Evolutionary conservation across 2,113 vertebrate species (phyloP).

Genomic region (Apteryx owenii): DNA sequence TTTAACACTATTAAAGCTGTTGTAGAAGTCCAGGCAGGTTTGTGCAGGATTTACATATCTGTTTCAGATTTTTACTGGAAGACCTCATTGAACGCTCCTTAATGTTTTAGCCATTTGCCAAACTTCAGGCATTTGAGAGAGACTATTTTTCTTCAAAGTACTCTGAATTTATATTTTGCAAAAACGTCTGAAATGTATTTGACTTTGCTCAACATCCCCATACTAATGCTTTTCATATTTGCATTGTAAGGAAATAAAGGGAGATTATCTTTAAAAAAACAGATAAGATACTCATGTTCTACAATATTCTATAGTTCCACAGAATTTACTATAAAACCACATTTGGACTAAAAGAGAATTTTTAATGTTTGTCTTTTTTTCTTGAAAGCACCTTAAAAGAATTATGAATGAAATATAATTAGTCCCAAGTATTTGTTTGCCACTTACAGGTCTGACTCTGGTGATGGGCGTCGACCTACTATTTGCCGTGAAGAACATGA

Average conservation of each 20-base stretch:
- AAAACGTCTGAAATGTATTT: not conserved
- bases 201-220: not conserved
- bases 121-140: not conserved
- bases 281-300: not conserved
- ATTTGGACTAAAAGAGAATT: not conserved
- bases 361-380: not conserved
- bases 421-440: not conserved
- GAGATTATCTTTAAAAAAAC: not conserved
- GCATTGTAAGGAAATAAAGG: not conserved
- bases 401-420: not conserved
- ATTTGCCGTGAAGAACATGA: conserved; percentile 89
- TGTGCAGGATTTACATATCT: not conserved
- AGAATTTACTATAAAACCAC: not conserved
- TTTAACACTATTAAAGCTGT: not conserved
- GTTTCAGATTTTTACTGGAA: not conserved
- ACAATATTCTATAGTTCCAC: not conserved
- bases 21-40: not conserved
- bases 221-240: not conserved
- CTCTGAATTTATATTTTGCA: not conserved
- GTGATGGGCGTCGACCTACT: conserved; percentile 85
- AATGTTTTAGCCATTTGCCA: not conserved
- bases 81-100: not conserved
- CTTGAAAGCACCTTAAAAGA: not conserved
- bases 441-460: conserved; percentile 85
- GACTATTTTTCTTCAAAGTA: not conserved